Percentiles rank a stretch among this genome's conserved stretches.
phyloP scores from a whole-genome alignment of 2,113 vertebrate species.

The Zosterops lateralis region DNA sequence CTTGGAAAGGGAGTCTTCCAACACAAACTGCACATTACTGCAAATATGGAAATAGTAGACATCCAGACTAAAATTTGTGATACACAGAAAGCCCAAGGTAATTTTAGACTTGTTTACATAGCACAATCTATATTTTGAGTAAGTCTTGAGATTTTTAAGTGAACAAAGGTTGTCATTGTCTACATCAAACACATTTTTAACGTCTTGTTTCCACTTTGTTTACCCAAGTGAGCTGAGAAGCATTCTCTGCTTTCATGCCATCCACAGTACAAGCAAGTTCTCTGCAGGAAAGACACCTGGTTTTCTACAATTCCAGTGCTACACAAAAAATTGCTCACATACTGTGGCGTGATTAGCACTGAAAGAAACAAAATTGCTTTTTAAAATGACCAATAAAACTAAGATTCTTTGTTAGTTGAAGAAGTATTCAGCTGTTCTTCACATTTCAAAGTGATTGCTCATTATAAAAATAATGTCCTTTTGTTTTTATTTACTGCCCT shows the following conservation, averaged over 20 bases:
- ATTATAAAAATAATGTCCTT: background rate
- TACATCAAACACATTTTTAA: slow-evolving; percentile 41
- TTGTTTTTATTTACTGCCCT: background rate
- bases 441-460: background rate
- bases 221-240: slow-evolving; percentile 24
- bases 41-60: background rate
- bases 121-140: background rate
- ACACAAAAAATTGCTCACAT: background rate
- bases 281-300: background rate
- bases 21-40: background rate
- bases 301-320: background rate
- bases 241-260: background rate
- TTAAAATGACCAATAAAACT: background rate
- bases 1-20: slow-evolving; percentile 6
- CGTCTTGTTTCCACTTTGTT: slow-evolving; percentile 28
- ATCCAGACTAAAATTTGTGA: background rate
- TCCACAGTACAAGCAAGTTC: background rate
- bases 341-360: background rate
- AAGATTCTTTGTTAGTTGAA: background rate
- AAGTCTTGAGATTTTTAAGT: background rate
- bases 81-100: background rate
- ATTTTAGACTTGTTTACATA: background rate
- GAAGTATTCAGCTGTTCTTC: background rate
- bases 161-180: slow-evolving; percentile 6
- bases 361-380: background rate